Conservation (phyloP, 2,113 vertebrate genomes). For the Nansenia antarctica region DNA sequence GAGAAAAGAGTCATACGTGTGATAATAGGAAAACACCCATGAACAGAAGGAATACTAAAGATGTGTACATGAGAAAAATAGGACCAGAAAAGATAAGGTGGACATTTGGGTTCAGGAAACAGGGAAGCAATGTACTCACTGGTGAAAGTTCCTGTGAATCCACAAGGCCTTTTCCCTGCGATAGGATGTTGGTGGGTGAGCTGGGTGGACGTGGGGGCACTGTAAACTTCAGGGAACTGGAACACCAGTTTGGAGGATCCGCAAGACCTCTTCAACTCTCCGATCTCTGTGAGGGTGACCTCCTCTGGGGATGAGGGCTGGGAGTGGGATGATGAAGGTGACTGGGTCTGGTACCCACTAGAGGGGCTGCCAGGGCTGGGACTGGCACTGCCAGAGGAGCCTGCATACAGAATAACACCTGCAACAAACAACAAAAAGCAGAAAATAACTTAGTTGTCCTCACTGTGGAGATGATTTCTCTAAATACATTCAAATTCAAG, state of each 20-base stretch:
- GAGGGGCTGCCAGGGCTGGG: constrained; percentile 79
- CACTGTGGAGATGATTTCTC: not conserved
- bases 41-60: not conserved
- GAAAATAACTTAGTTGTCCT: no score
- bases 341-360: constrained; percentile 81
- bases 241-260: constrained; percentile 75
- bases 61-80: not conserved
- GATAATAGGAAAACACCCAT: no score
- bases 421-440: constrained; percentile 39
- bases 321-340: constrained; percentile 75
- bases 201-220: constrained; percentile 48
- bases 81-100: not conserved
- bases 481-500: no score
- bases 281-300: constrained; percentile 77
- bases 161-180: constrained; percentile 68
- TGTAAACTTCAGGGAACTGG: constrained; percentile 77
- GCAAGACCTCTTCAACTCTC: constrained; percentile 50
- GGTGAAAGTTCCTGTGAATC: constrained; percentile 72
- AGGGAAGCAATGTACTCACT: constrained; percentile 58
- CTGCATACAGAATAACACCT: constrained; percentile 77
- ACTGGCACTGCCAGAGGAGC: constrained; percentile 71
- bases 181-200: constrained; percentile 67
- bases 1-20: not conserved
- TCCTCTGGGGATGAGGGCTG: constrained; percentile 81
- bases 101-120: not conserved